Evolutionary conservation across 2,113 vertebrate genomes (phyloP).

Genomic region (Mus musculus): GRCm39 chr9:115825501-115826000

Average conservation of each 20-base stretch:
- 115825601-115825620: background rate
- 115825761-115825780: background rate
- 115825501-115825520: background rate
- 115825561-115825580: background rate
- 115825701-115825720: background rate
- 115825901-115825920: too few species aligned
- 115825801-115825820: background rate
- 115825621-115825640: background rate
- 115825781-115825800: background rate
- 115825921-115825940: background rate
- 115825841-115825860: background rate
- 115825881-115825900: background rate
- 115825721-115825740: background rate
- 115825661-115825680: background rate
- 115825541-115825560: background rate
- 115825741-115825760: background rate
- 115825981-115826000: background rate
- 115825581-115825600: background rate
- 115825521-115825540: background rate
- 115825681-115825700: background rate
- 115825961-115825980: too few species aligned
- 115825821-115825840: background rate
- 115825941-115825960: background rate
- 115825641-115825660: background rate
- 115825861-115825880: rapidly evolving